Conservation (phyloP, 2,113 vertebrate genomes). For the Podarcis raffonei region DNA sequence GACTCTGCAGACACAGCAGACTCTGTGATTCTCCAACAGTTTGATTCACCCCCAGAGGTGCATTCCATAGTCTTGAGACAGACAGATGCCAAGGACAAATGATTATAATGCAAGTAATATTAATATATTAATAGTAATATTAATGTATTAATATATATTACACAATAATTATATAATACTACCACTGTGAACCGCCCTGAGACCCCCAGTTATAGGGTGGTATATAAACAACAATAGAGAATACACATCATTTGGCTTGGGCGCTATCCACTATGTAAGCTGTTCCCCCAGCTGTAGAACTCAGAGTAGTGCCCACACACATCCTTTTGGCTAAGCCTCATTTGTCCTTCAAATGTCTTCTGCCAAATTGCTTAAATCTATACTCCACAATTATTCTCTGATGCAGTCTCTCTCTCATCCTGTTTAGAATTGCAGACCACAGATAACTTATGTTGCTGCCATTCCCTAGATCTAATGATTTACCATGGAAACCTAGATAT, state of each 20-base stretch:
- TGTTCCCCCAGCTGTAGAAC: neutral
- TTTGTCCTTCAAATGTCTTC: neutral
- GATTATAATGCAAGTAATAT: too few species aligned
- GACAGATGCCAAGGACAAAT: too few species aligned
- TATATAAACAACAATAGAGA: neutral
- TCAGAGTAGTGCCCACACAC: neutral
- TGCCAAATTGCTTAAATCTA: neutral
- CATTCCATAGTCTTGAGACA: too few species aligned
- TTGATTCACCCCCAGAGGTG: too few species aligned
- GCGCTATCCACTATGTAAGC: neutral
- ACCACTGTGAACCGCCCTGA: too few species aligned
- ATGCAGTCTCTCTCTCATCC: constrained; percentile 24
- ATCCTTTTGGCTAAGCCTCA: neutral
- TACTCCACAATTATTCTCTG: neutral
- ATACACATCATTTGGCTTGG: neutral
- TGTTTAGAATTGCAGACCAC: constrained; percentile 17
- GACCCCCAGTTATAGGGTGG: too few species aligned
- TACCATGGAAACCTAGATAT: constrained; percentile 22
- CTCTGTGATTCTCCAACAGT: too few species aligned
- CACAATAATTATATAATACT: too few species aligned
- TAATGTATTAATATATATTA: too few species aligned
- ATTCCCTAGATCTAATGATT: constrained; percentile 51
- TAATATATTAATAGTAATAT: too few species aligned
- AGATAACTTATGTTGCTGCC: constrained; percentile 26
- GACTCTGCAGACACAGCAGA: too few species aligned